A percentile compares a stretch with the other conserved stretches of the same genome.
These are phyloP conservation scores for Pitangus sulphuratus DNA, from an alignment of 2,797 vertebrate species.

Conservation along the genomic window DNA sequence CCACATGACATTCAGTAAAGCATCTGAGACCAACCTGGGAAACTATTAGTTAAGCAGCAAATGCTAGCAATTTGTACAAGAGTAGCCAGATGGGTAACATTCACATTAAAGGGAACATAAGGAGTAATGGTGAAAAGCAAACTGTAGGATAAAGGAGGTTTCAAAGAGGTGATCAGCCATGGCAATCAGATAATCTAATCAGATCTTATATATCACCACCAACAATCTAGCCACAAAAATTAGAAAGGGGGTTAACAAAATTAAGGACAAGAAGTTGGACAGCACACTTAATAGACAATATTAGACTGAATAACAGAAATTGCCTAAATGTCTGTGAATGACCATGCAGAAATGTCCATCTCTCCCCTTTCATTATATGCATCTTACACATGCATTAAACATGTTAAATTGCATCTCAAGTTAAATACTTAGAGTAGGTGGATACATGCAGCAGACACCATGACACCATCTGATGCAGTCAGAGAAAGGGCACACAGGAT, in stretches of 20 bases:
- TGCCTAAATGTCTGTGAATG: background rate
- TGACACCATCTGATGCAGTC: fast-evolving
- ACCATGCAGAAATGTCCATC: background rate
- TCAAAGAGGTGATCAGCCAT: background rate
- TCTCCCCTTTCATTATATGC: background rate
- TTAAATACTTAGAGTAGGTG: background rate
- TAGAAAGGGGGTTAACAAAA: background rate
- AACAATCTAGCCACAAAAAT: background rate
- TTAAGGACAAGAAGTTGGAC: background rate
- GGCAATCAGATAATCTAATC: background rate
- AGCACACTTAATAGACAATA: background rate
- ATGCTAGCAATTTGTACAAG: background rate
- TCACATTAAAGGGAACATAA: background rate
- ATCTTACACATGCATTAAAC: too few species aligned
- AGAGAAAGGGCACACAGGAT: background rate
- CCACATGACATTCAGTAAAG: background rate
- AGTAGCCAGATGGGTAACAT: background rate
- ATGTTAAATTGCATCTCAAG: background rate
- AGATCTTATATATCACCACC: background rate
- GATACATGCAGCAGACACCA: background rate
- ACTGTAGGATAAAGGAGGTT: background rate
- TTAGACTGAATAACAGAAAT: background rate
- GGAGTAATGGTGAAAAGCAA: background rate
- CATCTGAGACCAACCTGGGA: background rate
- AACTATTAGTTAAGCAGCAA: background rate